Conservation (phyloP, 2,113 vertebrate species). For the Osmerus mordax region DNA sequence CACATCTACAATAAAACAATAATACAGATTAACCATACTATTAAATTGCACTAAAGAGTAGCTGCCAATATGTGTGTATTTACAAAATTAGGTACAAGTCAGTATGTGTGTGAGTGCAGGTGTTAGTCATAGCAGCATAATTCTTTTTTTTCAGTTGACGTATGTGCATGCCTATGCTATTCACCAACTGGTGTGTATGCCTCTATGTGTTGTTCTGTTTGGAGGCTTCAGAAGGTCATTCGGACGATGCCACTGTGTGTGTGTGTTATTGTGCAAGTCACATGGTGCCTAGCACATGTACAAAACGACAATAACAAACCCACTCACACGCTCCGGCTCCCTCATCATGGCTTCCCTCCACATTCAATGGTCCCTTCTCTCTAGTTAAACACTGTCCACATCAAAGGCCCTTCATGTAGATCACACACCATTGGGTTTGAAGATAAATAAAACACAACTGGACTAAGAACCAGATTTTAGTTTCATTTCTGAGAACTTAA, state of each 20-base stretch:
- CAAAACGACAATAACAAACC: background rate
- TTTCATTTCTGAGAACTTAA: too few relatives aligned
- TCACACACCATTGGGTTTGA: too few relatives aligned
- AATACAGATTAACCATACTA: too few relatives aligned
- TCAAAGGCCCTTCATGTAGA: background rate
- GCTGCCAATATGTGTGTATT: background rate
- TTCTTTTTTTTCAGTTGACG: background rate
- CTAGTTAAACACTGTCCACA: background rate
- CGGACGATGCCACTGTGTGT: background rate
- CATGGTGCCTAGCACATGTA: background rate
- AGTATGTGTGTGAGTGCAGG: background rate
- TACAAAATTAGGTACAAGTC: too few relatives aligned
- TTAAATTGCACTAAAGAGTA: background rate
- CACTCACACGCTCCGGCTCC: background rate
- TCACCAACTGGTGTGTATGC: background rate
- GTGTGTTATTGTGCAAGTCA: background rate
- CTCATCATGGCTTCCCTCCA: background rate
- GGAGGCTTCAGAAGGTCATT: slow-evolving; percentile 3
- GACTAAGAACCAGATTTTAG: too few relatives aligned
- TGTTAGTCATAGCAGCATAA: background rate
- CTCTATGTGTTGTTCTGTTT: background rate
- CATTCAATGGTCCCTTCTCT: background rate
- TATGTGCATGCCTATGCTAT: background rate
- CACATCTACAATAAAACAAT: too few relatives aligned
- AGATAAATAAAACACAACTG: too few relatives aligned